Evolutionary conservation across 2,797 vertebrate species (phyloP).

Genomic region (Chelidonichthys spinosus): DNA sequence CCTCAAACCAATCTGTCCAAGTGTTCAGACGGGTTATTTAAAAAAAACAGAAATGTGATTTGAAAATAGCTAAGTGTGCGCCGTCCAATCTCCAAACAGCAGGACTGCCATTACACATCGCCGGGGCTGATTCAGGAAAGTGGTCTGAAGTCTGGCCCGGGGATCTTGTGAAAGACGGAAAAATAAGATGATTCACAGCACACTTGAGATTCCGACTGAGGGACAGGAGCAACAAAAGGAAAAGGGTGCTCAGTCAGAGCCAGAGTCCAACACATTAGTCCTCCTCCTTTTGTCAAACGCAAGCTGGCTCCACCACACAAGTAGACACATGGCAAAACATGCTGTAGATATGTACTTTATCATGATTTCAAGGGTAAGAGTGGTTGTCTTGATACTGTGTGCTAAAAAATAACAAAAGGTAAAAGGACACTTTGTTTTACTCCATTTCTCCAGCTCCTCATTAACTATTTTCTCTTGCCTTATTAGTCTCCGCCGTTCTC

Average conservation of each 20-base stretch:
- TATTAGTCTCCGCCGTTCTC: slow-evolving; percentile 5
- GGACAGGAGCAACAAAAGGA: slow-evolving; percentile 14
- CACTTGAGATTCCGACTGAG: slow-evolving; percentile 41
- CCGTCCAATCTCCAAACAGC: slow-evolving; percentile 19
- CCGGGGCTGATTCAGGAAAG: slow-evolving; percentile 34
- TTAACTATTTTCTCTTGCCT: slow-evolving; percentile 20
- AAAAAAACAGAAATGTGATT: slow-evolving; percentile 45
- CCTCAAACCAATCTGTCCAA: slow-evolving; percentile 58
- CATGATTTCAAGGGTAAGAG: background rate
- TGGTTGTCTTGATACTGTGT: background rate
- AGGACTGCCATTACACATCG: slow-evolving; percentile 37
- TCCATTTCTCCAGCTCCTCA: background rate
- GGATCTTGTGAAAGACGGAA: slow-evolving; percentile 36
- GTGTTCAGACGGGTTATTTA: slow-evolving; percentile 51
- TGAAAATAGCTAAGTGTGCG: slow-evolving; percentile 39
- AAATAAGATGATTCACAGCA: slow-evolving; percentile 56
- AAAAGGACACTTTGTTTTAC: background rate
- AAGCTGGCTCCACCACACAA: background rate
- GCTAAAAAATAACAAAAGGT: background rate
- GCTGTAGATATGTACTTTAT: background rate
- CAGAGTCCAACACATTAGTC: background rate
- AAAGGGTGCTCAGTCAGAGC: slow-evolving; percentile 14
- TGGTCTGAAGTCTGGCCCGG: slow-evolving; percentile 23
- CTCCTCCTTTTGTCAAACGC: slow-evolving; percentile 4
- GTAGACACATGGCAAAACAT: background rate